These are phyloP conservation scores for Lasioglossum villosulum DNA, from an alignment of 2,888 invertebrate genomes.

Conservation along the genomic window DNA sequence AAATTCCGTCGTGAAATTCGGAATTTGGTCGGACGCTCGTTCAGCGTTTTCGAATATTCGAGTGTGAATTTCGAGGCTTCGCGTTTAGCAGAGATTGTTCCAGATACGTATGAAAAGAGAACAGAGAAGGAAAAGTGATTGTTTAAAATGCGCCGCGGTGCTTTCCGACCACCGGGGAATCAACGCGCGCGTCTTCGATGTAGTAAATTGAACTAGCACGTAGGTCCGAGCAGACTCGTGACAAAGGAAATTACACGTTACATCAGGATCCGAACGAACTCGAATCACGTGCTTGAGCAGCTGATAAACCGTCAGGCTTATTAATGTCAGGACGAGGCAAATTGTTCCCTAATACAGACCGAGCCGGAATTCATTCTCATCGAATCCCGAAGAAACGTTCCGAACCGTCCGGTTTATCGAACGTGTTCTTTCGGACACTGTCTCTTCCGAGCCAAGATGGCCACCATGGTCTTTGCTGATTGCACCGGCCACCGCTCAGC, in stretches of 20 bases:
- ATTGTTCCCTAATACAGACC: not conserved
- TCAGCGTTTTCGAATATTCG: not conserved
- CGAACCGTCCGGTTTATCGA: not conserved
- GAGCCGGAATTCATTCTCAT: not conserved
- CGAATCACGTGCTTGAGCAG: constrained; percentile 1
- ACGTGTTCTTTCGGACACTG: not conserved
- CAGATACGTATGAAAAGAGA: not conserved
- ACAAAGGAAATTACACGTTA: constrained; percentile 7
- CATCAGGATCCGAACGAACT: not conserved
- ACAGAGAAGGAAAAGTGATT: not conserved
- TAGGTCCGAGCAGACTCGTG: not conserved
- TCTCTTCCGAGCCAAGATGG: not conserved
- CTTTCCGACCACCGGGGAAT: not conserved
- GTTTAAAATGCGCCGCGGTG: not conserved
- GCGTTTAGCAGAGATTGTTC: not conserved
- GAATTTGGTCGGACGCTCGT: not conserved
- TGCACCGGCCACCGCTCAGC: not conserved
- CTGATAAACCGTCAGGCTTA: not conserved
- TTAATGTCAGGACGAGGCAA: not conserved
- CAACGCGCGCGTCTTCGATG: not conserved
- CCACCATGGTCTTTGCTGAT: not conserved
- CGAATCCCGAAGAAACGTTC: not conserved
- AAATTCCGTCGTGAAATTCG: not conserved
- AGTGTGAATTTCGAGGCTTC: not conserved
- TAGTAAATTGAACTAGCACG: constrained; percentile 1